phyloP scores from a whole-genome alignment of 1,140 invertebrate genomes.

The Drosophila serrata region DNA sequence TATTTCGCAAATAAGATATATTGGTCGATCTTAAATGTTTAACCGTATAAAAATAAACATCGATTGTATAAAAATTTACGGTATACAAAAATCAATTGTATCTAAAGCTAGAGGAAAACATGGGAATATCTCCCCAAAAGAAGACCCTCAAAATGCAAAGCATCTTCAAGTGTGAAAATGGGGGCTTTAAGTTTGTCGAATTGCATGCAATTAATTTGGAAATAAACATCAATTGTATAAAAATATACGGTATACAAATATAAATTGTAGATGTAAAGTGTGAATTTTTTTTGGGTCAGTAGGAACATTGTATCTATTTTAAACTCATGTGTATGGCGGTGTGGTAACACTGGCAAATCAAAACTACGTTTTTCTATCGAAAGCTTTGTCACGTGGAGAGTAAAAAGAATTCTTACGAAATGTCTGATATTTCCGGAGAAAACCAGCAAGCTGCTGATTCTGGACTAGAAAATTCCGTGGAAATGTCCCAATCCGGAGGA shows the following conservation, averaged over 20 bases:
- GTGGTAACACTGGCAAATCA: not conserved
- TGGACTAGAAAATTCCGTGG: not conserved
- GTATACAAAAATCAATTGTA: too few relatives aligned
- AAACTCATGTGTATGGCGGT: not conserved
- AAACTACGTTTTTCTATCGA: not conserved
- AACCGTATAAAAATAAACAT: too few relatives aligned
- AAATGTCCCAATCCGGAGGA: not conserved
- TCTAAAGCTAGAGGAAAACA: conserved; percentile 11
- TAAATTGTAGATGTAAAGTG: not conserved
- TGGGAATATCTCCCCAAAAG: conserved; percentile 4
- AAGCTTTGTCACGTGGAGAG: not conserved
- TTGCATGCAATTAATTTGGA: conserved; percentile 78
- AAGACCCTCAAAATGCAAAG: conserved; percentile 67
- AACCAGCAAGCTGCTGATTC: not conserved
- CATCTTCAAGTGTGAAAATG: conserved; percentile 22
- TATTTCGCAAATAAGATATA: too few relatives aligned
- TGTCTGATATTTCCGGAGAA: not conserved
- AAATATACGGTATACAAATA: too few relatives aligned
- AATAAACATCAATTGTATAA: too few relatives aligned
- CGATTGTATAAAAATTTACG: too few relatives aligned
- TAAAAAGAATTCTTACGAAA: not conserved
- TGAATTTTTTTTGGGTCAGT: not conserved
- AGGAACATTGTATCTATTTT: not conserved
- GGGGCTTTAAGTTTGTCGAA: conserved; percentile 50
- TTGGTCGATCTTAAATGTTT: too few relatives aligned